A percentile compares a stretch with the other conserved stretches of the same genome.
These are phyloP conservation scores for Gastrophysa polygoni DNA, from an alignment of 2,888 invertebrate species.

Conservation along the genomic window DNA sequence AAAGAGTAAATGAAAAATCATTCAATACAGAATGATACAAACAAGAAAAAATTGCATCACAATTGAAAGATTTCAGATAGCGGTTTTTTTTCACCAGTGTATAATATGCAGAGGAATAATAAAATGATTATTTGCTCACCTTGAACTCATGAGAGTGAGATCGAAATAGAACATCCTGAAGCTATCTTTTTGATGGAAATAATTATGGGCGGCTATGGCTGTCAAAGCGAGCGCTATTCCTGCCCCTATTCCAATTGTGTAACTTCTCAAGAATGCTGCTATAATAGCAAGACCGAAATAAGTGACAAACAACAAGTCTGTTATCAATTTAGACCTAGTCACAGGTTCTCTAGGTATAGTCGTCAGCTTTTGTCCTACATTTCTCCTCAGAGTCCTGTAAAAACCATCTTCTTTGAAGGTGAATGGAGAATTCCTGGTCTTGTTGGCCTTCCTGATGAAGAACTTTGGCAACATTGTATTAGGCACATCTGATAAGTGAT, in stretches of 20 bases:
- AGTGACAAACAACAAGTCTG: constrained; percentile 54
- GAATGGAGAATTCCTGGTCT: constrained; percentile 71
- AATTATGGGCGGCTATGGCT: constrained; percentile 74
- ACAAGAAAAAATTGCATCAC: no score
- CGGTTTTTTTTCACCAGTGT: no score
- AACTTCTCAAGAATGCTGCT: constrained; percentile 51
- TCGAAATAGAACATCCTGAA: constrained; percentile 82
- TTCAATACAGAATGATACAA: no score
- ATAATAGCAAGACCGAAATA: constrained; percentile 47
- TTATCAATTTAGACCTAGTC: constrained; percentile 54
- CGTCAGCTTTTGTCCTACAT: constrained; percentile 59
- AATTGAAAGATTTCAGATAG: no score
- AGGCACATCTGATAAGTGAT: constrained; percentile 66
- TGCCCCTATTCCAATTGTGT: constrained; percentile 58
- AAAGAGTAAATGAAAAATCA: no score
- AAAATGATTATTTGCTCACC: no score
- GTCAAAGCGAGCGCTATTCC: constrained; percentile 66
- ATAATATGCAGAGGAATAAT: no score
- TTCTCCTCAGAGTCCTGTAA: constrained; percentile 71
- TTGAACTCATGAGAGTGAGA: constrained; percentile 68
- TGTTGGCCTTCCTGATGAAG: constrained; percentile 67
- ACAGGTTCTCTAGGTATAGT: constrained; percentile 59
- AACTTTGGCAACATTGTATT: constrained; percentile 69
- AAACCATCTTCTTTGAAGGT: constrained; percentile 78
- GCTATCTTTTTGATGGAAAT: constrained; percentile 75